phyloP scores from a whole-genome alignment of 2,888 invertebrate species.

The Chrysotoxum bicinctum region DNA sequence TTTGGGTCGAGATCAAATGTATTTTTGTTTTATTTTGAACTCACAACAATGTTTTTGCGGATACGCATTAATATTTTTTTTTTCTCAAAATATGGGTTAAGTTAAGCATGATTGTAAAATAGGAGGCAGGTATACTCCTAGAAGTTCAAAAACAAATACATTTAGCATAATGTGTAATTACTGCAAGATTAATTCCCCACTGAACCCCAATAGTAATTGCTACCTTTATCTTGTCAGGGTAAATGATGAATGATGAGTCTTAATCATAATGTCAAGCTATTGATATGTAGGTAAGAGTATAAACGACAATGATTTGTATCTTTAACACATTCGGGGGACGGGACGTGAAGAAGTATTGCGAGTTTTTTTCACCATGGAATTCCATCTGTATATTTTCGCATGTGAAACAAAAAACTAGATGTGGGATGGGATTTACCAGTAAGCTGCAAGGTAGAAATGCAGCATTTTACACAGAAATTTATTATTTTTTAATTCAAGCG shows the following conservation, averaged over 20 bases:
- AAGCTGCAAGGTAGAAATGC: slow-evolving; percentile 18
- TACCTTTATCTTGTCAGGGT: slow-evolving; percentile 34
- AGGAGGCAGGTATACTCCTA: neutral
- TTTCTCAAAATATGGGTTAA: neutral
- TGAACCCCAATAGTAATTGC: neutral
- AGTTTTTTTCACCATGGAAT: slow-evolving; percentile 29
- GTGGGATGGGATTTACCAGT: slow-evolving; percentile 46
- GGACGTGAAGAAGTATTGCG: neutral
- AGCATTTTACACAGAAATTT: slow-evolving; percentile 6
- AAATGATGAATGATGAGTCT: slow-evolving; percentile 59
- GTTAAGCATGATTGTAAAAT: neutral
- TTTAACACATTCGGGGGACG: slow-evolving; percentile 1
- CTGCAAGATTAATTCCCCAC: slow-evolving; percentile 6
- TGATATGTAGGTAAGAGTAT: slow-evolving; percentile 46
- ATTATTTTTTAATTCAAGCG: slow-evolving; percentile 17
- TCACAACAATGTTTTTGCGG: neutral
- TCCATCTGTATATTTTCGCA: slow-evolving; percentile 28
- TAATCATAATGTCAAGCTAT: slow-evolving; percentile 51
- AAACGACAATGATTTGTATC: slow-evolving; percentile 53
- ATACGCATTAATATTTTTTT: neutral
- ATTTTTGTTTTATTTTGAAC: neutral
- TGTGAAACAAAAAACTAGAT: neutral
- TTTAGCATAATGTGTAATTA: neutral
- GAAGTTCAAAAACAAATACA: neutral
- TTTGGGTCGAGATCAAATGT: too few relatives aligned